Evolutionary conservation across 2,888 invertebrate genomes (phyloP), one percentile per base, ranked within the genome.

Genomic region (Nasonia oneida): DNA sequence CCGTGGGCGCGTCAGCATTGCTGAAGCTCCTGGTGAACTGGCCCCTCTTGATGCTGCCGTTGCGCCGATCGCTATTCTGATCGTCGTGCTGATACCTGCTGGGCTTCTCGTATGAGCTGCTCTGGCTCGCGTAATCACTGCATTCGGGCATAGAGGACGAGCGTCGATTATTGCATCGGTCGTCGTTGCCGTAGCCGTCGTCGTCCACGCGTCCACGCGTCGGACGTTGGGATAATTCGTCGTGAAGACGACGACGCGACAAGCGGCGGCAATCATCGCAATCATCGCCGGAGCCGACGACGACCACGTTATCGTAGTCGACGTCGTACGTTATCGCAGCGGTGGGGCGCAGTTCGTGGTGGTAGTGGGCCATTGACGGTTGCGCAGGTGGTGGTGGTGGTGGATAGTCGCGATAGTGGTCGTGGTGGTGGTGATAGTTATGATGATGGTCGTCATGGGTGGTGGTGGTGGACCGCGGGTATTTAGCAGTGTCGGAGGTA

Each of bases 11-110:
- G 91, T 97, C 97, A 37, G 97, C 96, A 93, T 97, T 97, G 90
- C 97, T 97, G 88, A 97, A 95, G 94, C 97, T 97, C 90, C 97
- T 95, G 84, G 97, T 96, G 92, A 97, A 97, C 89, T 95, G 94
- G 86, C 92, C 92, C 92, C 95, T 93, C 92, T 95, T 91, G 57
- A 95, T 94, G 86, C 95, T 95, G 23, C 95, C 95, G 83, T 91
- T 91, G 84, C 90, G 91, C 37, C 91, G 47, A 64, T 86, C 92
- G 85, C 90, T 91, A 76, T 67, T 67, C 15, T 67, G 67, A 42
- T 91, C 93, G 76, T 89, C 87, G 50, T 89, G 89, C 83, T 90
- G 91, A 89, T 91, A 91, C 87, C 92, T 91, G 89, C 91, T 89
- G 50, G 91, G 89, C 87, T 92, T 93, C 90, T 93, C 93, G 89